phyloP scores from a whole-genome alignment of 2,797 vertebrate genomes.

The Microctenopoma lineatum region DNA sequence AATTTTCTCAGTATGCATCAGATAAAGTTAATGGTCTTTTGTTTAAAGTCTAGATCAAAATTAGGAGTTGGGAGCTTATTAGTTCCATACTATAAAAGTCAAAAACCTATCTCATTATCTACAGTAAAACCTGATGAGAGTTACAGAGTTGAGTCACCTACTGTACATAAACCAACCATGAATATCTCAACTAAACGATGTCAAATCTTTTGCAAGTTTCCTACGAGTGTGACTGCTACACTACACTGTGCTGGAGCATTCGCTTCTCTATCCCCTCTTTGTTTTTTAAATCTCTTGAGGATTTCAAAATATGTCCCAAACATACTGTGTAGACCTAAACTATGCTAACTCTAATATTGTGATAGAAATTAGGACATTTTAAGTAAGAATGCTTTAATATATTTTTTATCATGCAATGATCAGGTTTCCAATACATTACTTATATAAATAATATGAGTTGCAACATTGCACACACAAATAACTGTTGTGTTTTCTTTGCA shows the following conservation, averaged over 20 bases:
- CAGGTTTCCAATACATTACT: too few relatives aligned
- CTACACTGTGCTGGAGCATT: background rate
- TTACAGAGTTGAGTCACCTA: background rate
- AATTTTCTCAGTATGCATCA: background rate
- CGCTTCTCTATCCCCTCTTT: background rate
- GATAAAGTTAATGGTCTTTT: background rate
- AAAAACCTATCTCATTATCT: background rate
- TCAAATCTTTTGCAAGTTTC: background rate
- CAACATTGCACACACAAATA: too few relatives aligned
- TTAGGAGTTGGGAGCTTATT: background rate
- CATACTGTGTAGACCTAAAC: background rate
- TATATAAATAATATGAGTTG: too few relatives aligned
- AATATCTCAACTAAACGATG: background rate
- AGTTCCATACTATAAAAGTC: background rate
- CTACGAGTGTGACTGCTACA: background rate
- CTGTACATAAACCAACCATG: background rate
- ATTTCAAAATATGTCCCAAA: background rate
- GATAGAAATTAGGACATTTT: background rate
- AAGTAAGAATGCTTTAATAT: background rate
- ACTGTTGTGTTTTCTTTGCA: background rate
- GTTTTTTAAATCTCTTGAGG: background rate
- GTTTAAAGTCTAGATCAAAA: background rate
- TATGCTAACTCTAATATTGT: background rate
- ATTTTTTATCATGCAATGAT: too few relatives aligned
- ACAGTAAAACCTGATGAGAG: conserved; percentile 2